phyloP scores from a whole-genome alignment of 2,888 invertebrate species.

The Blastobasis lacticolella region DNA sequence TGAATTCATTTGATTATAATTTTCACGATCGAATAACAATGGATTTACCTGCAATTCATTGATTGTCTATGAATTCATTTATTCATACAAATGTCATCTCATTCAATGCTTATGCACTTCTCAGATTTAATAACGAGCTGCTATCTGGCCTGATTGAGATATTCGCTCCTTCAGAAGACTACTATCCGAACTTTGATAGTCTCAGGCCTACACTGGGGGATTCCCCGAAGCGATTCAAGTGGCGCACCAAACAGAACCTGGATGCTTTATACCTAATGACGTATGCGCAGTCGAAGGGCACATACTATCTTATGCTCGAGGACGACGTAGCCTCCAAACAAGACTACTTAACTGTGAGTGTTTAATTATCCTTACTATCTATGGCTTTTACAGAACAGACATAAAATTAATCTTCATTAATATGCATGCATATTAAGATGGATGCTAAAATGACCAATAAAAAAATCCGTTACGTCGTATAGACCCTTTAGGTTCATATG shows the following conservation, averaged over 20 bases:
- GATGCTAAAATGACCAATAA: neutral
- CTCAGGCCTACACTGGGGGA: slow-evolving; percentile 89
- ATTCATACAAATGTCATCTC: too few species aligned
- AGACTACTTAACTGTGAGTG: neutral
- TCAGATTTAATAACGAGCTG: too few species aligned
- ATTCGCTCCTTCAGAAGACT: slow-evolving; percentile 86
- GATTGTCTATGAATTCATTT: too few species aligned
- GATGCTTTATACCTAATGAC: slow-evolving; percentile 97
- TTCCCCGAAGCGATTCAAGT: slow-evolving; percentile 86
- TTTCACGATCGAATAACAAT: too few species aligned
- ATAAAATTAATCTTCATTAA: neutral
- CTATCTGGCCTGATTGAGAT: slow-evolving; percentile 86
- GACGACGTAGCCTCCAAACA: slow-evolving; percentile 88
- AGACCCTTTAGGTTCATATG: too few species aligned
- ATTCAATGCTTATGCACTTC: too few species aligned
- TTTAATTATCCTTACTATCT: neutral
- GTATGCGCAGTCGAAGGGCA: slow-evolving; percentile 89
- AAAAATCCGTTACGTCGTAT: neutral
- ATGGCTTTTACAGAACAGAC: too few species aligned
- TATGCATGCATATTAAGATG: neutral
- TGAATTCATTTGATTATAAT: too few species aligned
- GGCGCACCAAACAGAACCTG: slow-evolving; percentile 96
- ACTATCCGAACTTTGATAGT: slow-evolving; percentile 89
- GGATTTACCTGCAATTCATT: too few species aligned
- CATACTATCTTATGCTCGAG: slow-evolving; percentile 93